phyloP scores from a whole-genome alignment of 2,888 invertebrate species.

The Oligia strigilis region DNA sequence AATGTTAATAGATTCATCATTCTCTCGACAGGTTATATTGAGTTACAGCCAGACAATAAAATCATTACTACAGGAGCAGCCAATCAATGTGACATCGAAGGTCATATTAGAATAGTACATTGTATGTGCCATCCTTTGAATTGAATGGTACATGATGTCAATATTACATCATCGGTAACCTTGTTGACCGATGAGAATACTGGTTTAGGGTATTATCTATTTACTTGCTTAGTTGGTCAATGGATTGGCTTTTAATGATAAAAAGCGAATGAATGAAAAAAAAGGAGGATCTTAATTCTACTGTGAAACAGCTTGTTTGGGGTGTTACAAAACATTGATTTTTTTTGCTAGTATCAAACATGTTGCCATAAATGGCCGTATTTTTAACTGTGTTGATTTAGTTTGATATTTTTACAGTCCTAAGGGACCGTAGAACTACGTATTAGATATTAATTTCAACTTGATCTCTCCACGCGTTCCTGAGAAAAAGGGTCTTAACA shows the following conservation, averaged over 20 bases:
- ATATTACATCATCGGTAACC: constrained; percentile 80
- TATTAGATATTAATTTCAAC: neutral
- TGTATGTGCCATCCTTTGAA: constrained; percentile 69
- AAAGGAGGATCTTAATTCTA: neutral
- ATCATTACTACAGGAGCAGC: constrained; percentile 47
- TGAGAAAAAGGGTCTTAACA: neutral
- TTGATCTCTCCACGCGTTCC: neutral
- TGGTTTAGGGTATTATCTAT: constrained; percentile 63
- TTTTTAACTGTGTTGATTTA: neutral
- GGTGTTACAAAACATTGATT: neutral
- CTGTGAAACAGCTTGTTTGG: neutral
- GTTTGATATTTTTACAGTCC: neutral
- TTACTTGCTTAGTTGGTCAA: constrained; percentile 2
- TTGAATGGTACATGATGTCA: constrained; percentile 76
- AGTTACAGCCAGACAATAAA: constrained; percentile 46
- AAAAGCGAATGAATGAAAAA: neutral
- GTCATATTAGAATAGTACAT: constrained; percentile 57
- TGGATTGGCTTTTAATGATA: neutral
- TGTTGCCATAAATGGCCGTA: neutral
- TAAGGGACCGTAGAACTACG: neutral
- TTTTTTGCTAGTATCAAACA: neutral
- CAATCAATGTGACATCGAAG: constrained; percentile 70
- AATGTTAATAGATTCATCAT: constrained; percentile 5
- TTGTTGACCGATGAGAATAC: constrained; percentile 67
- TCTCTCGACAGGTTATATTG: constrained; percentile 12